Evolutionary conservation across 2,113 vertebrate genomes (phyloP), one percentile per base, ranked within the genome.

Genomic region (Stomatorhinus ivindoensis): DNA sequence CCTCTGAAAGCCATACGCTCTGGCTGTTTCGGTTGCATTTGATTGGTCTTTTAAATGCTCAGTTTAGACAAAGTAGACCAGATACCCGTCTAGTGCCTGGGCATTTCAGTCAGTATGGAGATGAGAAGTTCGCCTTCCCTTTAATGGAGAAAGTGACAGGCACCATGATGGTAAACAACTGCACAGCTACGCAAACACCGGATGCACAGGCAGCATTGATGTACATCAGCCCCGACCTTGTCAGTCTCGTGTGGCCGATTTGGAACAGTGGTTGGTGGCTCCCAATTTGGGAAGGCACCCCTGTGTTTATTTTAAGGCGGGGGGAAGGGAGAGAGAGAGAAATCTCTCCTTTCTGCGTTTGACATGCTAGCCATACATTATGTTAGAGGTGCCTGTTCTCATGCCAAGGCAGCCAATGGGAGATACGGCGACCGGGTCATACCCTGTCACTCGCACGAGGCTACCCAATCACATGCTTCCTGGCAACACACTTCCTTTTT

Each of bases 401-500:
- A 39, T 44, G 73, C 73, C 73, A 8, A 80, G 31, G 13, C 35
- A 80, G 73, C 35, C 73, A 80, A 42, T 80, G 73, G n/a, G 27
- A 76, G 69, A 17, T 76, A 76, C 42, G 4, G 19, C 11, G 82
- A 84, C 44, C 8, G 42, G 44, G 42, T 84, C 82, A 47, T 24
- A 47, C 42, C 82, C 39, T n/a, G 48, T 53, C 48, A 50, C 48
- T 86, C 47, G 7, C 84, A 86, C 5, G 24, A 86, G 84, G 46
- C n/a, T 53, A 53, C n/a, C 84, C 84, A 86, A 51, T 50, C 82
- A 85, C 82, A 48, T 0, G 44, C 82, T 85, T 85, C 82, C 82
- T 48, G 44, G 46, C 48, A 86, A 51, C 84, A 86, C 84, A 53
- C 84, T 86, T 86, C 48, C 84, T 51, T 86, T 86, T 35, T 86